Percentiles rank a stretch among this genome's conserved stretches.
Conservation (phyloP, 2,888 invertebrate genomes). For the Arenicola marina region DNA sequence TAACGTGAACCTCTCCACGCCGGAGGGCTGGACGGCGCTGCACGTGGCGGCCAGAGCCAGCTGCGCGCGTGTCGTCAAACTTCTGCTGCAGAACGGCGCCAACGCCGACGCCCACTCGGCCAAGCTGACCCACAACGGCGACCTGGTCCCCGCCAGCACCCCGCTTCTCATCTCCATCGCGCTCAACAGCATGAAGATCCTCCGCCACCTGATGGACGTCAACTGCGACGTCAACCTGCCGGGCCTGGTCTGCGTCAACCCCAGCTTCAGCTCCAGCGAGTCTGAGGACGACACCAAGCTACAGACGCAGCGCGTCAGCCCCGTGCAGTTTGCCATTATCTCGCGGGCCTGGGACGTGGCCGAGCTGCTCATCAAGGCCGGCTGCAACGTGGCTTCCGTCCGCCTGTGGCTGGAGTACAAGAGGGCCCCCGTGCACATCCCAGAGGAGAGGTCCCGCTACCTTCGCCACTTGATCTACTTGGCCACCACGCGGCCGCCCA, state of each 20-base stretch:
- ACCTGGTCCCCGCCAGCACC: conserved; percentile 34
- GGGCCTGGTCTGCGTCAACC: conserved; percentile 26
- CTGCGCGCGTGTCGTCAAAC: conserved; percentile 23
- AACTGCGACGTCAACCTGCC: conserved; percentile 32
- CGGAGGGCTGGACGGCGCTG: conserved; percentile 39
- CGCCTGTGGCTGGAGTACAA: conserved; percentile 27
- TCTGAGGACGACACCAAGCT: conserved; percentile 24
- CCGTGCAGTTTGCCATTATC: conserved; percentile 29
- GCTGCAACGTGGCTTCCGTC: conserved; percentile 26
- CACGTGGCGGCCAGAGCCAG: conserved; percentile 37
- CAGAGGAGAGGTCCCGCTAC: conserved; percentile 24
- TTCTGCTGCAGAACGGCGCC: conserved; percentile 24
- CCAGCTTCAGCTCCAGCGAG: conserved; percentile 25
- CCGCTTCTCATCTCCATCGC: conserved; percentile 37
- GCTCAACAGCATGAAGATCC: conserved; percentile 26
- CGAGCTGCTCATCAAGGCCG: conserved; percentile 32
- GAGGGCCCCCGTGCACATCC: conserved; percentile 22
- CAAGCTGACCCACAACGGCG: conserved; percentile 32
- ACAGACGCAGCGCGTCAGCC: conserved; percentile 21
- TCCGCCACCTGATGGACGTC: conserved; percentile 28
- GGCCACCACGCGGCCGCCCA: conserved; percentile 15
- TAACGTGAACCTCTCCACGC: conserved; percentile 31
- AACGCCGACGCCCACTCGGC: conserved; percentile 28
- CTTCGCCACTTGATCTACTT: conserved; percentile 22
- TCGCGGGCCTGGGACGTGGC: conserved; percentile 33